A percentile compares a stretch with the other conserved stretches of the same genome.
These are phyloP conservation scores for Poliocrania exsul DNA, from an alignment of 2,797 vertebrate species.

Conservation along the genomic window DNA sequence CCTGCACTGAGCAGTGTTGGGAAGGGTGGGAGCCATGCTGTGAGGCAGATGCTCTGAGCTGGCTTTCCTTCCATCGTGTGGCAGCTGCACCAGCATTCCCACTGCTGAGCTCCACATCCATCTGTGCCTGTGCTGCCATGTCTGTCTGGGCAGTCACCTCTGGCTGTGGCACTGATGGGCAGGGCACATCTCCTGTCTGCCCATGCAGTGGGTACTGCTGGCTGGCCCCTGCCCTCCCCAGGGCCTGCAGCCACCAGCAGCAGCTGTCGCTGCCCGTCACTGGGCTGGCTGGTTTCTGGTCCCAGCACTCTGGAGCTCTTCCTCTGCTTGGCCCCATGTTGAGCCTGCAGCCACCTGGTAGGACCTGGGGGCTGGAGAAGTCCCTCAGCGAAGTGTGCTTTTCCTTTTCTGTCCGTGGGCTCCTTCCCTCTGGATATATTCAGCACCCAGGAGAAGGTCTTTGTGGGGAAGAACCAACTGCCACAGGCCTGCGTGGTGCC, in stretches of 20 bases:
- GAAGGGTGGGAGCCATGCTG: neutral
- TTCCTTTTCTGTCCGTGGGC: neutral
- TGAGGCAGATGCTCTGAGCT: neutral
- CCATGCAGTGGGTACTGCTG: neutral
- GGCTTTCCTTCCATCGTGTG: fast-evolving
- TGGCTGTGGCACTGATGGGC: fast-evolving
- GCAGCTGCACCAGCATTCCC: neutral
- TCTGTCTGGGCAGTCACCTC: neutral
- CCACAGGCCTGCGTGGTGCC: neutral
- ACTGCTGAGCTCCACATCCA: fast-evolving
- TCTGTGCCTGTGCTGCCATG: fast-evolving
- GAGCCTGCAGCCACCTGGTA: neutral
- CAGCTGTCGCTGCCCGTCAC: neutral
- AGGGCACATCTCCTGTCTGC: neutral
- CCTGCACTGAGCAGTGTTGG: fast-evolving
- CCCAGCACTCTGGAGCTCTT: neutral
- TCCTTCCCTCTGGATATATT: neutral
- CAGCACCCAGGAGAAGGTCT: neutral
- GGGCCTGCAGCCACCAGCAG: neutral
- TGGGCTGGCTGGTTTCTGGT: neutral
- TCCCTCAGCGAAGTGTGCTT: neutral
- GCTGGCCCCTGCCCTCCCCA: neutral
- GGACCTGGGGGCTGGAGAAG: neutral
- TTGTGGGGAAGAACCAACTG: neutral
- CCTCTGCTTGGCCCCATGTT: fast-evolving